Evolutionary conservation across 2,888 invertebrate species (phyloP).

Genomic region (Tenthredo mesomela): DNA sequence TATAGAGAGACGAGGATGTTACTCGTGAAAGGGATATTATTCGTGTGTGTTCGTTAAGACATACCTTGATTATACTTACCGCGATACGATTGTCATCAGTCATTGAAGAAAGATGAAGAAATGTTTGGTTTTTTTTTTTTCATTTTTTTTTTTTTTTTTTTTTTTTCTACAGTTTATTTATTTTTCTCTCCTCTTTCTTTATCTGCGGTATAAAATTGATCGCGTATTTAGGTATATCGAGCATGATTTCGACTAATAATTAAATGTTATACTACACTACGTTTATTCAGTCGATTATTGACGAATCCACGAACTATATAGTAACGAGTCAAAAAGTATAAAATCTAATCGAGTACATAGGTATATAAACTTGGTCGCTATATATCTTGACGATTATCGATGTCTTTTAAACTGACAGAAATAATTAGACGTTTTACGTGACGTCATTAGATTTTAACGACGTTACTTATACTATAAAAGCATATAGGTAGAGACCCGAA

Average conservation of each 20-base stretch:
- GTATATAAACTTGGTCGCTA: neutral
- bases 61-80: constrained; percentile 8
- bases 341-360: constrained; percentile 11
- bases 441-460: neutral
- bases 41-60: neutral
- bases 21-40: constrained; percentile 6
- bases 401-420: neutral
- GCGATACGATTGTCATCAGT: neutral
- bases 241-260: neutral
- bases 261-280: neutral
- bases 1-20: constrained; percentile 1
- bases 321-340: neutral
- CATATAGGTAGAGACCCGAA: neutral
- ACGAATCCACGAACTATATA: neutral
- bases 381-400: constrained; percentile 1
- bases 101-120: neutral
- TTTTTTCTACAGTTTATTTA: neutral
- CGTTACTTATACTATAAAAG: neutral
- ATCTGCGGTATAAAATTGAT: neutral
- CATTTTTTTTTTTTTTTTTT: neutral
- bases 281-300: neutral
- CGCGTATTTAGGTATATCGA: neutral
- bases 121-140: neutral
- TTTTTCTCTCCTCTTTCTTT: neutral
- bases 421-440: neutral